phyloP scores from a whole-genome alignment of 2,888 invertebrate species.

The Scrobipalpa atriplicella region DNA sequence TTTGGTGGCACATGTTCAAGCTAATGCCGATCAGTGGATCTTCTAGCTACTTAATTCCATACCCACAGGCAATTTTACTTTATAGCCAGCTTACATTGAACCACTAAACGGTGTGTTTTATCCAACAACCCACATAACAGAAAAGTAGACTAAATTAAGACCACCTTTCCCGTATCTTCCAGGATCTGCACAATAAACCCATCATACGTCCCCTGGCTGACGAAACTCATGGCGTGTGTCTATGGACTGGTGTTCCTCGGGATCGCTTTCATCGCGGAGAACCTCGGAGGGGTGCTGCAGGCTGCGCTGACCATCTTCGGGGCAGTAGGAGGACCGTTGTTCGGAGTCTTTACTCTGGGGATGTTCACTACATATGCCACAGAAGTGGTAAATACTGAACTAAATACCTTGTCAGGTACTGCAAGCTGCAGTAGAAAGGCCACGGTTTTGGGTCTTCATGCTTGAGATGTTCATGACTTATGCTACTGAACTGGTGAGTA shows the following conservation, averaged over 20 bases:
- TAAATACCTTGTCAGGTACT: conserved; percentile 73
- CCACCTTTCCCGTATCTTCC: conserved; percentile 17
- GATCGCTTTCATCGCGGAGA: conserved; percentile 91
- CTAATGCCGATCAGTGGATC: too few species aligned
- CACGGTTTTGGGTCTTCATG: conserved; percentile 91
- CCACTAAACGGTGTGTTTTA: too few species aligned
- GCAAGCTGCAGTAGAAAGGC: conserved; percentile 94
- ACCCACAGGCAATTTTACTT: too few species aligned
- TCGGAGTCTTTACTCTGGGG: conserved; percentile 93
- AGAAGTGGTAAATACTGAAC: conserved; percentile 76
- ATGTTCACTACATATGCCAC: conserved; percentile 90
- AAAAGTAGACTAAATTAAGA: too few species aligned
- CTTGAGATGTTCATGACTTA: conserved; percentile 91
- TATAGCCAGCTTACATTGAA: too few species aligned
- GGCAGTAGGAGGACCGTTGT: conserved; percentile 93
- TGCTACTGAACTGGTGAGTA: conserved; percentile 85
- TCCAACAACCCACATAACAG: too few species aligned
- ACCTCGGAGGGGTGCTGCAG: conserved; percentile 94
- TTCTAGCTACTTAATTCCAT: too few species aligned
- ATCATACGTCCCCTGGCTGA: conserved; percentile 74
- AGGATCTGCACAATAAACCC: conserved; percentile 65
- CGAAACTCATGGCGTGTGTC: conserved; percentile 86
- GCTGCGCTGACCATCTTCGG: conserved; percentile 93
- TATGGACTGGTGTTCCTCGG: conserved; percentile 91
- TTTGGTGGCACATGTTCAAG: too few species aligned